Base-by-base conservation (phyloP, 2,888 invertebrate species). In the Lithophane ornitopus region DNA sequence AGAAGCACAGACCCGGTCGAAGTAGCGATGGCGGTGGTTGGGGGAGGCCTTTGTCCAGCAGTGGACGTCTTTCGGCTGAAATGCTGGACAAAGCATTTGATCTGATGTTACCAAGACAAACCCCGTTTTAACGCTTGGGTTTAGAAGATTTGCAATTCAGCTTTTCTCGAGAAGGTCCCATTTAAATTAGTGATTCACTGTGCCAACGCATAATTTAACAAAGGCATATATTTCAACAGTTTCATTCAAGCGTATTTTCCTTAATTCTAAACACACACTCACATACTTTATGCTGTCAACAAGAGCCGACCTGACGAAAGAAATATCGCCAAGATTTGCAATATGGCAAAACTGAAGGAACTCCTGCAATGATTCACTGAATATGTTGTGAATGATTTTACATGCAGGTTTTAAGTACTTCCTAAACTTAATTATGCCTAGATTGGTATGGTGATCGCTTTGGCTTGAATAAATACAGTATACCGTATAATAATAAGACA, bases 281-380 rank as follows among this genome's bases (percentile, higher is more conserved):
- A 61, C 22, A 28, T 72, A 73, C 62, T 39, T 63, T 26, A 49
- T 16, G 41, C 26, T 61, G 65, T 65, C 54, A 75, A 28, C 81
- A 59, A 75, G 22, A 65, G 8, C 16, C 9, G 28, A 76, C 12
- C 34, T 34, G 41, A 26, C 14, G 28, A 66, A 54, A 66, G 28
- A 70, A 68, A 59, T 54, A 68, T 56, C 16, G 22, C 16, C 59
- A 68, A 58, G 44, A 52, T 22, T 39, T 71, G 19, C 34, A 62
- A 69, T 52, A 39, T 26, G 44, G n/a, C 41, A 39, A 46, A 52
- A 49, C 46, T 28, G 44, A 44, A 77, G 70, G 28, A 58, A 76
- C 28, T 65, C 22, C 46, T 74, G 59, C n/a, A 41, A 70, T 74
- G 82, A 85, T n/a, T 87, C 80, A 80, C 61, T 49, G 44, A 76